phyloP scores from a whole-genome alignment of 2,888 invertebrate genomes.

The Linyphia triangularis region DNA sequence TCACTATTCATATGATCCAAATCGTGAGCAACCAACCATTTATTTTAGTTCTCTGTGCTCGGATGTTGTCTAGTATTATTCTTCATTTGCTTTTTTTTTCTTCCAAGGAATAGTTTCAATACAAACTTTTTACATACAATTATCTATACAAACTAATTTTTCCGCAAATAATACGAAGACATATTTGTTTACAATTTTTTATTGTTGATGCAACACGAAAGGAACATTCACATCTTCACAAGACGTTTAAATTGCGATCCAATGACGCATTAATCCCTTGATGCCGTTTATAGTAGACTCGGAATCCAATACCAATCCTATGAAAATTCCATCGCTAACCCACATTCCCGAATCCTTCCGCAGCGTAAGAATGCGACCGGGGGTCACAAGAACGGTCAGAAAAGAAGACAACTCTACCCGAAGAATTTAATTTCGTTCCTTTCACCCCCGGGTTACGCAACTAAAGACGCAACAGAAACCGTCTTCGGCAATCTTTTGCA shows the following conservation, averaged over 20 bases:
- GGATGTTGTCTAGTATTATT: too few species aligned
- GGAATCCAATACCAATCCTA: not conserved
- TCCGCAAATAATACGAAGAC: not conserved
- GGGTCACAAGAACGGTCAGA: conserved; percentile 27
- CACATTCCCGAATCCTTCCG: not conserved
- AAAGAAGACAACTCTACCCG: conserved; percentile 6
- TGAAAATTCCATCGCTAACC: conserved; percentile 7
- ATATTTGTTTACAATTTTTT: too few species aligned
- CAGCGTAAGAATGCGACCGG: not conserved
- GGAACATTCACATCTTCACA: not conserved
- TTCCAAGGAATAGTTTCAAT: too few species aligned
- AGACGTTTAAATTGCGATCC: not conserved
- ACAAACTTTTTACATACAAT: too few species aligned
- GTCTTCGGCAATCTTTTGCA: not conserved
- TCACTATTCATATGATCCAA: too few species aligned
- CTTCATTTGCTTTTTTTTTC: too few species aligned
- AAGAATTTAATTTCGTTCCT: conserved; percentile 62
- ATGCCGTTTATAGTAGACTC: not conserved
- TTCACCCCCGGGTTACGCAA: conserved; percentile 39
- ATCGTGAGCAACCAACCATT: too few species aligned
- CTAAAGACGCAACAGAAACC: conserved; percentile 55
- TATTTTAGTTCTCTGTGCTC: too few species aligned
- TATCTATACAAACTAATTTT: not conserved
- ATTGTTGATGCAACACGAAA: too few species aligned
- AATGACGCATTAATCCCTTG: not conserved